A percentile compares a stretch with the other conserved stretches of the same genome.
These are phyloP conservation scores for Trimorus sp. DNA, from an alignment of 2,888 invertebrate species.

Conservation along the genomic window DNA sequence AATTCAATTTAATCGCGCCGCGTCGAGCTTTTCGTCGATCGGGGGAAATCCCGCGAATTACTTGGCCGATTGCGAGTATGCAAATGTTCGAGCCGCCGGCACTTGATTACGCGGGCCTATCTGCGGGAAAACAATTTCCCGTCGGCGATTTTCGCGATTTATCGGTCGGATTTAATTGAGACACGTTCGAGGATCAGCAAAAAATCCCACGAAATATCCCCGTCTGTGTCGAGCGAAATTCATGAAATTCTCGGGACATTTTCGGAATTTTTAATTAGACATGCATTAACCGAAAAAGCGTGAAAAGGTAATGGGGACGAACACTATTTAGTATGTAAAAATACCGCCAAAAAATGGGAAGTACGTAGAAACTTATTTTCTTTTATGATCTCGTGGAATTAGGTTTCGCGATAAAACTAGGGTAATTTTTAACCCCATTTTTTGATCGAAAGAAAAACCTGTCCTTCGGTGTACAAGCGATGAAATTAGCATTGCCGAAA, in stretches of 20 bases:
- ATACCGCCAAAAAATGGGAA: too few relatives aligned
- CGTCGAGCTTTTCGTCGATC: constrained; percentile 47
- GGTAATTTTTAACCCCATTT: too few relatives aligned
- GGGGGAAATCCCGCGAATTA: constrained; percentile 64
- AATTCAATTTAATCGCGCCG: constrained; percentile 64
- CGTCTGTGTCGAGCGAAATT: too few relatives aligned
- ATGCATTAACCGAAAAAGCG: too few relatives aligned
- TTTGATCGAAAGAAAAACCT: too few relatives aligned
- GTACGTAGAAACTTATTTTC: too few relatives aligned
- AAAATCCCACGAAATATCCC: too few relatives aligned
- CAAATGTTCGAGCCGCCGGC: constrained; percentile 67
- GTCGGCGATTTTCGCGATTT: constrained; percentile 38
- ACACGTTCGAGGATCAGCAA: not conserved
- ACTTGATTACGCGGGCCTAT: constrained; percentile 71
- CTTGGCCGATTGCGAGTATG: constrained; percentile 68
- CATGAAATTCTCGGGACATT: not conserved
- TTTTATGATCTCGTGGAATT: too few relatives aligned
- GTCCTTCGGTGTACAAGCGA: too few relatives aligned
- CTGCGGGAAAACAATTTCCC: constrained; percentile 69
- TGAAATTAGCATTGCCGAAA: not conserved
- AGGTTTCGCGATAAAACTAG: too few relatives aligned
- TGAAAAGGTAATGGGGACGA: too few relatives aligned
- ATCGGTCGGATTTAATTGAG: constrained; percentile 44
- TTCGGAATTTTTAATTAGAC: not conserved
- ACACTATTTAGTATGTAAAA: too few relatives aligned